Base-by-base conservation (phyloP, 2,797 vertebrate species). In the Pipistrellus kuhlii region DNA sequence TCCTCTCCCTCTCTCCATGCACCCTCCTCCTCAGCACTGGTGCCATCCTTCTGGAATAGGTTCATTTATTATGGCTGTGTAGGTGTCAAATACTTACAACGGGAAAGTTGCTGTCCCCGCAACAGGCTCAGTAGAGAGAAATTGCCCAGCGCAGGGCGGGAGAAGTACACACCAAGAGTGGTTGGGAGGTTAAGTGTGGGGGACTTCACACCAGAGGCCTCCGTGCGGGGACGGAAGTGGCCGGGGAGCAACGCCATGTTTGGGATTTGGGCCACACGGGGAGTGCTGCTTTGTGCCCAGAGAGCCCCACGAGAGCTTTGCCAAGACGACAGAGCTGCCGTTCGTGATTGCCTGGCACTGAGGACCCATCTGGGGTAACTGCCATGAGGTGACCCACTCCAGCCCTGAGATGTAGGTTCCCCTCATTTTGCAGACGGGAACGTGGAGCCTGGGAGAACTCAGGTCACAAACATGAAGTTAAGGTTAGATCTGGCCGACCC, bases 21-120 rank as follows among this genome's bases (percentile, higher is more conserved):
- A 0, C 32, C 14, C 57, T 1, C 20, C n/a, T 30, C 25, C n/a
- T 44, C 35, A 48, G 76, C 78, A 81, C 78, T 10, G 41, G 30
- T 1, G 3, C 14, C 78, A 27, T 64, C 12, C n/a, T 80, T 85
- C 78, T 69, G 35, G 85, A 80, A 46, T 41, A 64, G 32, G 59
- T 27, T 87, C 14, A 27, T 69, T 94, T 93, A n/a, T 87, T 77
- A 25, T 2, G 13, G 21, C 88, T 85, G 51, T 66, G 13, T 38
- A 23, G 51, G 27, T 69, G n/a, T 92, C 87, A 59, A 15, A n/a
- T 35, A 48, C 38, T 69, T 55, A 41, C 35, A 71, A 82, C 51
- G 46, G 48, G 44, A 59, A 77, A 64, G 32, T 72, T 80, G 14
- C 71, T 66, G 0, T 85, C 48, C 17, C 2, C 59, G 21, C 44